Evolutionary conservation across 2,113 vertebrate genomes (phyloP).

Genomic region (Daubentonia madagascariensis): DNA sequence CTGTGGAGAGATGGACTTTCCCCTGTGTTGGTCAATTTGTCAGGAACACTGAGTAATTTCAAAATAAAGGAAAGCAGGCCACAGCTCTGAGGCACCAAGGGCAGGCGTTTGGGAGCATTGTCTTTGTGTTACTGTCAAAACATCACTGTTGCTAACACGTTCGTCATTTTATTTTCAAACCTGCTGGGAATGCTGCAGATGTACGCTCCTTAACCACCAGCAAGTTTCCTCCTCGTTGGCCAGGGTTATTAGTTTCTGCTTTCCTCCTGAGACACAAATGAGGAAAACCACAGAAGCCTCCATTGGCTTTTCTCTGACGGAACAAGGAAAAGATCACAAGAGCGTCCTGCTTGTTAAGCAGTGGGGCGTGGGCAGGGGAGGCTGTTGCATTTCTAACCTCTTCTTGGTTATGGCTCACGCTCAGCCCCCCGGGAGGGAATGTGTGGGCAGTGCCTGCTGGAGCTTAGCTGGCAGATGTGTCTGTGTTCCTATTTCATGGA

Average conservation of each 20-base stretch:
- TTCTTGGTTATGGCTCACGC: neutral
- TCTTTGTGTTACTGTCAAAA: neutral
- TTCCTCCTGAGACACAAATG: neutral
- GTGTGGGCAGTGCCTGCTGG: neutral
- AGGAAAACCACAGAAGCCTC: neutral
- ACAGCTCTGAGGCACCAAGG: neutral
- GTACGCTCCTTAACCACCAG: no score
- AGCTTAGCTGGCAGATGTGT: neutral
- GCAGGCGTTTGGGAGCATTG: neutral
- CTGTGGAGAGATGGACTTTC: fast-evolving
- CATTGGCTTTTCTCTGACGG: neutral
- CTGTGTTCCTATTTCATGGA: neutral
- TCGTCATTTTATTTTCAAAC: neutral
- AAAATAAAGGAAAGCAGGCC: neutral
- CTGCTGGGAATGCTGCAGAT: neutral
- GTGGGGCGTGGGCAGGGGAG: no score
- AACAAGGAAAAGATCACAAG: neutral
- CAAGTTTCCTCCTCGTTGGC: neutral
- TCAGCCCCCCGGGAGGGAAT: fast-evolving
- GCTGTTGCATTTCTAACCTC: fast-evolving
- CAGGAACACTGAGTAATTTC: neutral
- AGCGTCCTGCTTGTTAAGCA: neutral
- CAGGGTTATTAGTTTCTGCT: neutral
- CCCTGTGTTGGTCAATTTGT: neutral
- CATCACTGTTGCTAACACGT: neutral